Base-by-base conservation (phyloP, 2,888 invertebrate species). In the Cloeon dipterum region DNA sequence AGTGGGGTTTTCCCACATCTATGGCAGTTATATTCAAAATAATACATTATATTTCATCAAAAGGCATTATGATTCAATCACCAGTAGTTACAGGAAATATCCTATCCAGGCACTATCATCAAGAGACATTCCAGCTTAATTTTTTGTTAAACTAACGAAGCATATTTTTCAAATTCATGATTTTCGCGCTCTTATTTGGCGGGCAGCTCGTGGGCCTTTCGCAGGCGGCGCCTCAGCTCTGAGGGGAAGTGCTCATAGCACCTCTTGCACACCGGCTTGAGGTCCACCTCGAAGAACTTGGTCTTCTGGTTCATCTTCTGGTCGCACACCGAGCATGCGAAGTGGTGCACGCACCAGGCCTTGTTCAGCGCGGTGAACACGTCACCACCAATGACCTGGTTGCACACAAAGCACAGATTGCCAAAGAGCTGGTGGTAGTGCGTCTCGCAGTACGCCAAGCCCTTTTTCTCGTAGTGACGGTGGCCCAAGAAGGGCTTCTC, bases 401-500 rank as follows among this genome's bases (percentile, higher is more conserved):
- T 94, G 65, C 98, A 99, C 20, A 93, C 86, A 52, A 89, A 94
- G 62, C 98, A 99, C 41, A 98, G 68, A 62, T 96, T 96, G 23
- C 98, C 98, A 60, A 96, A 99, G 45, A 98, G 62, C 65, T 94
- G 88, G 61, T 98, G 96, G 59, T 96, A 98, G 57, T 98, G 98
- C 42, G 83, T 89, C 61, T 99, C 98, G 58, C 98, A 98, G 58
- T 98, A 99, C 1, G 98, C 98, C 46, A 96, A 61, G 2, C 93
- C 98, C 51, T 93, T 93, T 62, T 91, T 89, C 62, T 98, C 96
- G 56, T 94, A 98, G 59, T 98, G 96, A 1, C 96, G 81, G 61
- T 93, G 91, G 0, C 98, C 98, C 52, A 94, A 74, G 67, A 98
- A 98, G 1, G 98, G 98, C 57, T 98, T 96, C 62, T 99, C 98